Evolutionary conservation across 2,888 invertebrate species (phyloP), one percentile per base, ranked within the genome.

Genomic region (Drosophila paranaensis): DNA sequence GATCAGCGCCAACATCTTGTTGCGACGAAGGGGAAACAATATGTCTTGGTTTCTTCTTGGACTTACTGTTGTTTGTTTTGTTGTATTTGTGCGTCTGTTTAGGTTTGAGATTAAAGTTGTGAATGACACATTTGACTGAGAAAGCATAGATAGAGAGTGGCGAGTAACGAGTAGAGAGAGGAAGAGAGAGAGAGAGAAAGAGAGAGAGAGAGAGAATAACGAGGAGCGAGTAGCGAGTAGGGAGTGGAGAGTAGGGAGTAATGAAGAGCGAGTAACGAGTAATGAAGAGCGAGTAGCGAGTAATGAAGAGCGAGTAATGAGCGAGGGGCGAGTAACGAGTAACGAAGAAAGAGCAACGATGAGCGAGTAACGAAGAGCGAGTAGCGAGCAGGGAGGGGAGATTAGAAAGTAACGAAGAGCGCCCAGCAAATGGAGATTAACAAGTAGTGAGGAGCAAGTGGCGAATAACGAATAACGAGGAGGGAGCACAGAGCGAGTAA

Each of bases 1-100:
- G 16, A 76, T 60, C 13, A 76, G 54, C 3, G 69, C 79, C 39
- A 76, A 58, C 74, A 78, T 74, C 37, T 25, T 27, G 25, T n/a
- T n/a, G 51, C 25, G 25, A 14, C 14, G 25, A 11, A 4, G 3
- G 25, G n/a, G 6, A 55, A 9, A 48, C 10, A n/a, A 10, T 33
- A 30, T 48, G 48, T 48, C 11, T 33, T n/a, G 30, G 13, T 40
- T 39, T 39, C 30, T 48, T 10, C 16, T 63, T 61, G 27, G 10
- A 10, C 0, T 54, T 25, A 25, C 3, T 54, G n/a, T n/a, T 35
- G n/a, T 60, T 20, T 37, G 11, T n/a, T 45, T 45, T 16, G 35
- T 35, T 25, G 43, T 56, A 11, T 46, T 62, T 46, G 6, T 40
- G 37, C 43, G 39, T 20, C 2, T 62, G 46, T 46, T 37, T 13